Percentiles rank a stretch among this genome's conserved stretches.
These are phyloP conservation scores for Camponotus pennsylvanicus DNA, from an alignment of 1,140 invertebrate genomes.

Conservation along the genomic window DNA sequence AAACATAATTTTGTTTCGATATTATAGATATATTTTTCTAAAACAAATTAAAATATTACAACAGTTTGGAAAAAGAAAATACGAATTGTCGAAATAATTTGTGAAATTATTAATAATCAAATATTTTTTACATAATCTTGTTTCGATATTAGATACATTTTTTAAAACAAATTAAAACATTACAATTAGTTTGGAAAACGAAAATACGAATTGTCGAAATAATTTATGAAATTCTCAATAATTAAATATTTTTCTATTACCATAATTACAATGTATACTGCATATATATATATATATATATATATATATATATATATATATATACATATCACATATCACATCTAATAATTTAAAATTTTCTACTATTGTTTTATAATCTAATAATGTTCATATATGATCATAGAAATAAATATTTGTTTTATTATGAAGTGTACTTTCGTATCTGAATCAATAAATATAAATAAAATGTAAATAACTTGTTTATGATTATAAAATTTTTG, in stretches of 20 bases:
- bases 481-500: background rate
- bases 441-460: background rate
- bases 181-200: background rate
- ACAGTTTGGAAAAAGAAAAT: background rate
- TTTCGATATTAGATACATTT: background rate
- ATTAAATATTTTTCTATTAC: background rate
- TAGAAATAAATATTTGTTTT: background rate
- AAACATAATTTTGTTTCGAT: background rate
- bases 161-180: background rate
- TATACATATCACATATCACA: no score
- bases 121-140: background rate
- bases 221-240: background rate
- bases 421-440: background rate
- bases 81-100: background rate
- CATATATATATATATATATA: background rate
- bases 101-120: background rate
- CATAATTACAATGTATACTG: no score
- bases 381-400: background rate
- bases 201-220: background rate
- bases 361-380: background rate
- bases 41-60: background rate
- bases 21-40: background rate
- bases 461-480: background rate
- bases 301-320: no score
- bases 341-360: background rate